A percentile compares a stretch with the other conserved stretches of the same genome.
Conservation (phyloP, 2,797 vertebrate genomes). For the Hozukius guyotensis region DNA sequence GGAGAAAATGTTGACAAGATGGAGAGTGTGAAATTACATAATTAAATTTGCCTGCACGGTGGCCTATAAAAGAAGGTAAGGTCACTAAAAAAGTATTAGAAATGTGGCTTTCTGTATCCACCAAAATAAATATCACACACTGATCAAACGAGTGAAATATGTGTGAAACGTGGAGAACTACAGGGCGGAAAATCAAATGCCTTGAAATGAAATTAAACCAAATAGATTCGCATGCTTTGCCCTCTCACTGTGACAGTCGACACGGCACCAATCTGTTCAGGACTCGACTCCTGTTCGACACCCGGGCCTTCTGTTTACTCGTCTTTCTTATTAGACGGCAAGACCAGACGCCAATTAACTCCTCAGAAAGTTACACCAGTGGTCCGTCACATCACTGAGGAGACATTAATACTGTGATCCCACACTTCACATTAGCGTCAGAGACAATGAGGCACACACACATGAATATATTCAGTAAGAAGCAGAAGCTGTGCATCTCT, state of each 20-base stretch:
- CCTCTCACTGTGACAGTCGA: slow-evolving; percentile 77
- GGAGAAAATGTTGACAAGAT: neutral
- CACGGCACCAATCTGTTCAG: slow-evolving; percentile 52
- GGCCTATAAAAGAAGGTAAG: neutral
- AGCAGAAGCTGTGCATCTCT: slow-evolving; percentile 27
- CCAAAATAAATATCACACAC: slow-evolving; percentile 14
- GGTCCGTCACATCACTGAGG: slow-evolving; percentile 4
- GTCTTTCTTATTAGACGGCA: slow-evolving; percentile 24
- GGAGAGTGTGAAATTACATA: neutral
- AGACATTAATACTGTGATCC: slow-evolving; percentile 57
- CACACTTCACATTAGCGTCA: slow-evolving; percentile 34
- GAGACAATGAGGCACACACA: slow-evolving; percentile 22
- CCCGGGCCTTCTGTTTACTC: slow-evolving; percentile 44
- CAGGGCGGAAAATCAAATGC: slow-evolving; percentile 28
- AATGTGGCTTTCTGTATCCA: slow-evolving; percentile 16
- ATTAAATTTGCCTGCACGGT: neutral
- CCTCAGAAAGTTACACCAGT: slow-evolving; percentile 21
- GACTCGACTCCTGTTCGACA: slow-evolving; percentile 21
- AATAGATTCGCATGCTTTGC: slow-evolving; percentile 48
- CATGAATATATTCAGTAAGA: slow-evolving; percentile 3
- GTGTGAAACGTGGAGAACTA: neutral
- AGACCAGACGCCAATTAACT: slow-evolving; percentile 42
- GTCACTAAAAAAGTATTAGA: neutral
- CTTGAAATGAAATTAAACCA: slow-evolving; percentile 46
- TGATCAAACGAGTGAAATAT: neutral